Evolutionary conservation across 1,140 invertebrate genomes (phyloP).

Genomic region (Panulirus ornatus): DNA sequence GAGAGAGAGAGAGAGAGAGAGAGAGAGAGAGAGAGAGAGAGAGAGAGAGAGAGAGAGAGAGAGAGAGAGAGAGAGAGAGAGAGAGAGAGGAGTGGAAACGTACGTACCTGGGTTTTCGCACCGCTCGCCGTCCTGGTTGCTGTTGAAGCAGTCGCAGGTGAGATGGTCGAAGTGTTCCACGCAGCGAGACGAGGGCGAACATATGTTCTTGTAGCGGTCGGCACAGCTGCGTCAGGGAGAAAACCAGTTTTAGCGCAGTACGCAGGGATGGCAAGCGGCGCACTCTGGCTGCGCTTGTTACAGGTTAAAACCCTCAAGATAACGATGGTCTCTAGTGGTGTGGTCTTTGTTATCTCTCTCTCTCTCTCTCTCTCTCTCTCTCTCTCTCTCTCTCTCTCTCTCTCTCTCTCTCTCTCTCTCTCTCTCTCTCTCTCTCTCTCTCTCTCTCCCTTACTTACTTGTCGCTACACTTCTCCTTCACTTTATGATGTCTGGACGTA

Average conservation of each 20-base stretch:
- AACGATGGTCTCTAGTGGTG: too few species aligned
- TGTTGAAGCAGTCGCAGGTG: slow-evolving; percentile 63
- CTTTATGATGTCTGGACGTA: slow-evolving; percentile 11
- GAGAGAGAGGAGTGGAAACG: neutral
- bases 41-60: neutral
- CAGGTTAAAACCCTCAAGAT: too few species aligned
- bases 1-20: neutral
- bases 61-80: neutral
- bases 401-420: neutral
- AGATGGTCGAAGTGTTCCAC: slow-evolving; percentile 67
- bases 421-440: slow-evolving; percentile 18
- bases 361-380: neutral
- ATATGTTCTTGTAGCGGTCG: slow-evolving; percentile 47
- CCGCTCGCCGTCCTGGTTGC: slow-evolving; percentile 33
- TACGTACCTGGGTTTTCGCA: slow-evolving; percentile 32
- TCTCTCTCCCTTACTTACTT: slow-evolving; percentile 28
- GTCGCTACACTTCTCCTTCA: slow-evolving; percentile 30
- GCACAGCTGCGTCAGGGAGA: slow-evolving; percentile 59
- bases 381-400: neutral
- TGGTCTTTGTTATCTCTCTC: too few species aligned
- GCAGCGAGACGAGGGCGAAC: slow-evolving; percentile 26
- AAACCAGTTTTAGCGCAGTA: too few species aligned
- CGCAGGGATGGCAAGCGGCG: too few species aligned
- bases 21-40: neutral
- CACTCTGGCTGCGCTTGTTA: too few species aligned